These are phyloP conservation scores for Corythoichthys intestinalis DNA, from an alignment of 2,113 vertebrate species.

Conservation along the genomic window DNA sequence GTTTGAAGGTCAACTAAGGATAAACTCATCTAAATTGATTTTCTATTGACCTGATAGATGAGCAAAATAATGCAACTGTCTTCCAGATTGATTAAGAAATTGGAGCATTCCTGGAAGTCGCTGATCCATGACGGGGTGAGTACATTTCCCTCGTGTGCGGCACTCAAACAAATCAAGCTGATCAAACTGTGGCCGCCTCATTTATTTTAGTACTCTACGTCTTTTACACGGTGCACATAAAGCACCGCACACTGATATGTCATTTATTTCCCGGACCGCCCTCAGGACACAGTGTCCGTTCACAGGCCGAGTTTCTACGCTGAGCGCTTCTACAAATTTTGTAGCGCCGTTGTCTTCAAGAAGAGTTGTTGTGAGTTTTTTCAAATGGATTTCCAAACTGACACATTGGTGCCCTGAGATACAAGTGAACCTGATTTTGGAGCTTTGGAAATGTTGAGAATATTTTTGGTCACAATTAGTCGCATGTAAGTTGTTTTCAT, in stretches of 20 bases:
- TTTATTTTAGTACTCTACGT: not conserved
- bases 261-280: not conserved
- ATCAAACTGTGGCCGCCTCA: not conserved
- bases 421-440: no score
- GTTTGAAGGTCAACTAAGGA: no score
- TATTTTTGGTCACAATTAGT: no score
- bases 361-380: slow-evolving; percentile 89
- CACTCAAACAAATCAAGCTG: not conserved
- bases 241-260: not conserved
- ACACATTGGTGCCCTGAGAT: no score
- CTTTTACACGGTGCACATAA: not conserved
- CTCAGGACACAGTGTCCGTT: slow-evolving; percentile 93
- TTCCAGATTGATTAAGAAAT: slow-evolving; percentile 90
- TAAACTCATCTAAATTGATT: no score
- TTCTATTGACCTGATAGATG: not conserved
- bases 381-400: no score
- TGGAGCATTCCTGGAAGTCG: slow-evolving; percentile 98
- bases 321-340: slow-evolving; percentile 95
- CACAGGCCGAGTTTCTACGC: slow-evolving; percentile 96
- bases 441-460: no score
- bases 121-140: slow-evolving; percentile 96
- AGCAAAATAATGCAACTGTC: slow-evolving; percentile 36
- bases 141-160: slow-evolving; percentile 24
- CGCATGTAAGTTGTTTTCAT: no score
- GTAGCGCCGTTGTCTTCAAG: slow-evolving; percentile 87